Base-by-base conservation (phyloP, 2,888 invertebrate genomes). In the Rugalucina vietnamica region DNA sequence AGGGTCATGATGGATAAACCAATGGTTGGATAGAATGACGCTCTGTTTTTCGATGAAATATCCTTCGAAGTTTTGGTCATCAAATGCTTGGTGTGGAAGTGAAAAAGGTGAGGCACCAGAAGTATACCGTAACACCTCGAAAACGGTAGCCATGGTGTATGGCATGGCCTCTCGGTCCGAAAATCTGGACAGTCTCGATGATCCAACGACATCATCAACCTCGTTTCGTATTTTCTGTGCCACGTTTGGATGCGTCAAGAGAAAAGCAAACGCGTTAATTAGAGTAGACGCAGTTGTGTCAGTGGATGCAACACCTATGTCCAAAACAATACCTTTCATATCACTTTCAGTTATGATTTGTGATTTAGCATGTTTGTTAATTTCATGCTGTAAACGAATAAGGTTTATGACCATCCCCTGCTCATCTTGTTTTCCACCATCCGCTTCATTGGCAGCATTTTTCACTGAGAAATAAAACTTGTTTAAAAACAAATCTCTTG, bases 1-100 rank as follows among this genome's bases (percentile, higher is more conserved):
- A 27, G 79, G 74, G 75, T 89, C 87, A 32, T 78, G 86, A 43
- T 87, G 79, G 27, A 84, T 70, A 39, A 65, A 82, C 86, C 87
- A 86, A 32, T 79, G 72, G 72, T 90, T 90, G 12, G 72, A 24
- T 21, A 12, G n/a, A 5, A 54, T 4, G 21, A 54, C 24, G 21
- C 10, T 54, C 14, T 54, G 14, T 21, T 54, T 54, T 5, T 18
- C 54, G n/a, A 54, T n/a, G 24, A 54, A 54, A 21, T 12, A 54
- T 14, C 54, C 54, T 21, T 54, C 54, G 54, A 54, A 54, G 54
- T 14, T 10, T 54, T 54, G 54, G n/a, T 54, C 54, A 5, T 54
- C 24, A 18, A n/a, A 12, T 54, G 54, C 54, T 54, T 24, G 8
- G 54, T 54, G 54, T 54, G 54, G 54, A 54, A 54, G 14, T 4